These are phyloP conservation scores for Scaptomyza parva DNA, from an alignment of 2,888 invertebrate genomes.

Conservation along the genomic window DNA sequence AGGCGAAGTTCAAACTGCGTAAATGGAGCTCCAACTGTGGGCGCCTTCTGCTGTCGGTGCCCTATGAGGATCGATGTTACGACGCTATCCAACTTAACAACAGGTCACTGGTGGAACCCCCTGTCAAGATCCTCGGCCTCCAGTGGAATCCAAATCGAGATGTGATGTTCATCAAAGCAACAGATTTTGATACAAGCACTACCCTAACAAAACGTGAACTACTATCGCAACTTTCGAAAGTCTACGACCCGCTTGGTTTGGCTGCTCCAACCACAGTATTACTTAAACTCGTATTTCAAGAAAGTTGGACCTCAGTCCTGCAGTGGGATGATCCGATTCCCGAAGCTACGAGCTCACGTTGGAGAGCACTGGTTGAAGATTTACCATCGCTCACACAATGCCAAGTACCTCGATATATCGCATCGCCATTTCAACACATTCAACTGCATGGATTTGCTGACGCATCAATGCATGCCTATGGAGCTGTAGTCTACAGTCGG, in stretches of 20 bases:
- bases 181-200: background rate
- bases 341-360: background rate
- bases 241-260: background rate
- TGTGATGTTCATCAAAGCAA: background rate
- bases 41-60: background rate
- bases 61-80: background rate
- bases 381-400: background rate
- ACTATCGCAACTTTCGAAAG: background rate
- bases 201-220: background rate
- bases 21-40: background rate
- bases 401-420: background rate
- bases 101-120: background rate
- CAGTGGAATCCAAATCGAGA: background rate
- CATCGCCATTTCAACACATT: background rate
- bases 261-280: background rate
- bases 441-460: background rate
- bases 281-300: background rate
- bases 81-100: background rate
- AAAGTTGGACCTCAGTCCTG: background rate
- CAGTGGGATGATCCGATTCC: too few species aligned
- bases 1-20: background rate
- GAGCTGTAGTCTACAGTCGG: background rate
- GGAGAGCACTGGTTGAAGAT: background rate
- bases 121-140: background rate
- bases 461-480: background rate